Evolutionary conservation across 2,797 vertebrate species (phyloP).

Genomic region (Hybognathus amarus): DNA sequence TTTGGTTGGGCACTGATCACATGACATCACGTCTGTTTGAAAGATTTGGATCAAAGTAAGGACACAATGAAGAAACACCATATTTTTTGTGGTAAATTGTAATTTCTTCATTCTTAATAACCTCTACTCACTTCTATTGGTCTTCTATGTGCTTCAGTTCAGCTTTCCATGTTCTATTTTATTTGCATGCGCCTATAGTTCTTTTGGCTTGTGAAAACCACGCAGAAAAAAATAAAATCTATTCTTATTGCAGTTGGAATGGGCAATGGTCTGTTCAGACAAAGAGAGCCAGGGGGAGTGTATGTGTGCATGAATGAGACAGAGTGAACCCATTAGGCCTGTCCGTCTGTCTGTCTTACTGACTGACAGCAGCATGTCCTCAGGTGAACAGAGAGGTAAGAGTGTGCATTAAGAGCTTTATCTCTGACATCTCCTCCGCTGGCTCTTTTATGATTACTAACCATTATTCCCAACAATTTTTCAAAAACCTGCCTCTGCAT

Average conservation of each 20-base stretch:
- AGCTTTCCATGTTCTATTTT: not conserved
- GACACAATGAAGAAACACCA: not conserved
- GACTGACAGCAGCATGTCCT: slow-evolving; percentile 22
- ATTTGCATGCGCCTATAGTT: not conserved
- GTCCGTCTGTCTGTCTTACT: not conserved
- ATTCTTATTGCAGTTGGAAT: not conserved
- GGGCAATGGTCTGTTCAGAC: not conserved
- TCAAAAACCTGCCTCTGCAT: not conserved
- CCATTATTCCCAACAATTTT: slow-evolving; percentile 13
- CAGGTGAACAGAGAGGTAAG: slow-evolving; percentile 26
- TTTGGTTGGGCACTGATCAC: not conserved
- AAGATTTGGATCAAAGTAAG: not conserved
- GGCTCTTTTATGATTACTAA: not conserved
- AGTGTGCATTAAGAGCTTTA: slow-evolving; percentile 14
- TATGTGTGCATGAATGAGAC: not conserved
- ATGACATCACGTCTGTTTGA: not conserved
- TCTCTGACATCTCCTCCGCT: not conserved
- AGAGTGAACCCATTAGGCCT: slow-evolving; percentile 13
- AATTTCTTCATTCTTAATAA: not conserved
- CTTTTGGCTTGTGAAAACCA: not conserved
- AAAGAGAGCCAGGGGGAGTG: not conserved
- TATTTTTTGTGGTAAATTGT: too few relatives aligned
- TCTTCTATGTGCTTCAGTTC: not conserved
- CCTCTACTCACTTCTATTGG: not conserved
- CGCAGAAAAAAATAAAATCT: not conserved